Conservation (phyloP, 2,113 vertebrate species). For the Pteropus alecto region DNA sequence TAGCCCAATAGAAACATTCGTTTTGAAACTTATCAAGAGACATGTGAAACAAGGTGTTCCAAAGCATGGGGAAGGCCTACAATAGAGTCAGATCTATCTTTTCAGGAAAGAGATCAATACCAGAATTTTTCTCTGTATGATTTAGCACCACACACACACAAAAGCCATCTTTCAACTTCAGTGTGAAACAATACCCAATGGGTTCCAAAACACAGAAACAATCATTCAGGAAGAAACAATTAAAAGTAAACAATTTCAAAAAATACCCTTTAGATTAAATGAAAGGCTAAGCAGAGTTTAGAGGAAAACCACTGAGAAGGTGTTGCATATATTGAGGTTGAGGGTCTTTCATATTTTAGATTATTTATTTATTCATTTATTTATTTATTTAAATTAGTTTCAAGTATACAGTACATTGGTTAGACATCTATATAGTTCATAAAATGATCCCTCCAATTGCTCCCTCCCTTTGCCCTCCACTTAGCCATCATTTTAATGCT, state of each 20-base stretch:
- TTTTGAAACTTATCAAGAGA: not conserved
- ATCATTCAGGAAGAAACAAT: not conserved
- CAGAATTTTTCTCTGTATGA: not conserved
- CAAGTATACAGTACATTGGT: too few species aligned
- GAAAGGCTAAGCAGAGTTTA: not conserved
- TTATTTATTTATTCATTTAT: too few species aligned
- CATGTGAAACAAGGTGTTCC: not conserved
- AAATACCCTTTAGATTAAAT: not conserved
- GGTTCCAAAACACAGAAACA: not conserved
- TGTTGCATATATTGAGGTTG: accelerated
- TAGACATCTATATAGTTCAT: too few species aligned
- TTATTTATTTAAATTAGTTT: too few species aligned
- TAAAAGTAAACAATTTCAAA: not conserved
- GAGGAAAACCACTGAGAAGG: not conserved
- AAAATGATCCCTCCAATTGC: too few species aligned
- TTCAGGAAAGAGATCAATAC: not conserved
- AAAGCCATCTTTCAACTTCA: not conserved
- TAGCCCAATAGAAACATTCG: not conserved
- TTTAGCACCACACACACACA: not conserved
- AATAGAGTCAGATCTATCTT: not conserved
- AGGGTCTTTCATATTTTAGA: not conserved
- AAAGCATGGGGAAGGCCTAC: not conserved
- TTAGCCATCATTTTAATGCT: too few species aligned
- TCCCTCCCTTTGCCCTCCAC: too few species aligned
- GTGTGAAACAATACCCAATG: not conserved